Conservation (phyloP, 2,888 invertebrate genomes). For the Parnassius smintheus region DNA sequence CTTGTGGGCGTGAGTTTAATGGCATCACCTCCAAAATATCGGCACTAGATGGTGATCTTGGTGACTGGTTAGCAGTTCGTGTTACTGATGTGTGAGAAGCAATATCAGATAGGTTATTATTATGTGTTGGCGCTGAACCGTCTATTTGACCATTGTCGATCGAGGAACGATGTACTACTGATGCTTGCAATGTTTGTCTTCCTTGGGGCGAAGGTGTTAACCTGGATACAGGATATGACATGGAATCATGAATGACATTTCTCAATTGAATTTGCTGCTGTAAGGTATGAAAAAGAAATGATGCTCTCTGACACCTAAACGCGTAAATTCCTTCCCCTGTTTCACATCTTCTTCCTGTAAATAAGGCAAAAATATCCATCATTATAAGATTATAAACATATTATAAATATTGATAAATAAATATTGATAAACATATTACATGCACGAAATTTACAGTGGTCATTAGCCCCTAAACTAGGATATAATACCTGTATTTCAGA, state of each 20-base stretch:
- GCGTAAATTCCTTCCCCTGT: slow-evolving; percentile 97
- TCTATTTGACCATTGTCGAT: slow-evolving; percentile 68
- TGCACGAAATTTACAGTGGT: too few species aligned
- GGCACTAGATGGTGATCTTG: slow-evolving; percentile 78
- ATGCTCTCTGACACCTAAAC: slow-evolving; percentile 93
- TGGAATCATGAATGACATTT: slow-evolving; percentile 67
- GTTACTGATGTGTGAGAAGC: slow-evolving; percentile 41
- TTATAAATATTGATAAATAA: too few species aligned
- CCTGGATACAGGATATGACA: slow-evolving; percentile 61
- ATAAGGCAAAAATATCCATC: slow-evolving; percentile 20
- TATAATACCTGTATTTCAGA: too few species aligned
- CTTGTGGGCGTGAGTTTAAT: slow-evolving; percentile 65
- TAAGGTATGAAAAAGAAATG: slow-evolving; percentile 91
- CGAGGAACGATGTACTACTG: slow-evolving; percentile 68
- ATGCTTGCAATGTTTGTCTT: slow-evolving; percentile 67
- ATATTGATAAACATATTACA: not conserved
- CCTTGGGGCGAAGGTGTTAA: slow-evolving; percentile 63
- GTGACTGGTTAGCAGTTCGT: slow-evolving; percentile 53
- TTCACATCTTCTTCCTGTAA: slow-evolving; percentile 86
- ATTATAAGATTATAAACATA: slow-evolving; percentile 1
- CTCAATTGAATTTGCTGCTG: slow-evolving; percentile 91
- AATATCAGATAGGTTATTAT: slow-evolving; percentile 50
- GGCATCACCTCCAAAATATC: slow-evolving; percentile 80
- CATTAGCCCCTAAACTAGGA: too few species aligned
- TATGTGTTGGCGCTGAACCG: slow-evolving; percentile 40